Percentiles rank a stretch among this genome's conserved stretches.
phyloP scores from a whole-genome alignment of 2,888 invertebrate species.

The Dryomyza anilis region DNA sequence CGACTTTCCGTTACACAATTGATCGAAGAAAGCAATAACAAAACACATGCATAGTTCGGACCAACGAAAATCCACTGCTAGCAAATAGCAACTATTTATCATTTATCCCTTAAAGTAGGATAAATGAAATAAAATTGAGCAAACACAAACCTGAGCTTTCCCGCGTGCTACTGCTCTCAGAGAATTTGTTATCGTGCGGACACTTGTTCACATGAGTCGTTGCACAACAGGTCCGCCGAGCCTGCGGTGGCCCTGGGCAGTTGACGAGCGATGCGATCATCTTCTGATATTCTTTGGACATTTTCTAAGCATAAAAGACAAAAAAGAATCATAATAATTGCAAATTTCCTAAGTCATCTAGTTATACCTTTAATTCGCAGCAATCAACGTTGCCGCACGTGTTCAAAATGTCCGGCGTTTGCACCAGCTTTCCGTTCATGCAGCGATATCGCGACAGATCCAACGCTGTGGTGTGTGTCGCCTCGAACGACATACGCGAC shows the following conservation, averaged over 20 bases:
- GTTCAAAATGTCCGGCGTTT: conserved; percentile 35
- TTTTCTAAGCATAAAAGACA: conserved; percentile 25
- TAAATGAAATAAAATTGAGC: neutral
- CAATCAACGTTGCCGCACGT: conserved; percentile 34
- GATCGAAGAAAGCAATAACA: no score
- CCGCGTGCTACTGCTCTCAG: conserved; percentile 28
- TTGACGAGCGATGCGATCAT: conserved; percentile 31
- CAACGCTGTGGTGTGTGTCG: conserved; percentile 39
- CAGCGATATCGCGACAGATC: conserved; percentile 46
- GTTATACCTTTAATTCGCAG: conserved; percentile 38
- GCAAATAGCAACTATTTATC: no score
- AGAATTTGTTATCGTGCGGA: conserved; percentile 25
- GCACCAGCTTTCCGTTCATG: conserved; percentile 35
- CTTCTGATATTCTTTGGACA: conserved; percentile 36
- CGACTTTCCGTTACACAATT: no score
- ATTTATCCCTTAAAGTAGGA: neutral
- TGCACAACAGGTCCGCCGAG: conserved; percentile 12
- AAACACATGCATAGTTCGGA: no score
- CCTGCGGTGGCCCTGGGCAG: neutral
- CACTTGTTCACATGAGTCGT: conserved; percentile 17
- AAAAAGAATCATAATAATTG: neutral
- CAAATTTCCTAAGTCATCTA: neutral
- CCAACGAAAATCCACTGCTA: no score
- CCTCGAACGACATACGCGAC: conserved; percentile 34
- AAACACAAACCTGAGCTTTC: conserved; percentile 34